phyloP scores from a whole-genome alignment of 2,113 vertebrate species.

The Eulemur macaco region DNA sequence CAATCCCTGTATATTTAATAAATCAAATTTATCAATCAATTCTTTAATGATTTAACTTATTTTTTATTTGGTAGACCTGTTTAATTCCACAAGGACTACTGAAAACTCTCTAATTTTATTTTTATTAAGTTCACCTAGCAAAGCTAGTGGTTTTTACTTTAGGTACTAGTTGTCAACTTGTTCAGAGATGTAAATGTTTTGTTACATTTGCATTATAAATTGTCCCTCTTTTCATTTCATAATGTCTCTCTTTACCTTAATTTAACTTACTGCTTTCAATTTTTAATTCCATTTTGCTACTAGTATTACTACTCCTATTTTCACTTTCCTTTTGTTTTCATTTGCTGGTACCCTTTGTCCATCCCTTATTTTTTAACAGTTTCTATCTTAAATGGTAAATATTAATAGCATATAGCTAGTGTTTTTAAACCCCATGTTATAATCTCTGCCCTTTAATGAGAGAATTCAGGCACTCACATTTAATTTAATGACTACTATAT shows the following conservation, averaged over 20 bases:
- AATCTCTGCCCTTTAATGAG: not conserved
- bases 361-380: not conserved
- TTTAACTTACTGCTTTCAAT: not conserved
- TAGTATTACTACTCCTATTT: not conserved
- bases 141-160: not conserved
- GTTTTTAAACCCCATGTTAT: not conserved
- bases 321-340: not conserved
- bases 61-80: not conserved
- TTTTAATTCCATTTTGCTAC: not conserved
- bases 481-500: not conserved
- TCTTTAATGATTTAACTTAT: not conserved
- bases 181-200: not conserved
- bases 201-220: not conserved
- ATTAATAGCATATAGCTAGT: not conserved
- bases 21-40: not conserved
- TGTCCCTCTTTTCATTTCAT: not conserved
- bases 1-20: not conserved
- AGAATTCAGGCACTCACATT: not conserved
- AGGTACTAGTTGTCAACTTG: not conserved
- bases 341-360: not conserved
- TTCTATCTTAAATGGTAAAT: not conserved
- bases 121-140: not conserved
- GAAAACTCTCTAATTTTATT: not conserved
- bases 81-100: not conserved
- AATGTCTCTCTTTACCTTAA: not conserved